A percentile compares a stretch with the other conserved stretches of the same genome.
Evolutionary conservation across 2,888 invertebrate species (phyloP).

Genomic region (Neuroscelio doddi): DNA sequence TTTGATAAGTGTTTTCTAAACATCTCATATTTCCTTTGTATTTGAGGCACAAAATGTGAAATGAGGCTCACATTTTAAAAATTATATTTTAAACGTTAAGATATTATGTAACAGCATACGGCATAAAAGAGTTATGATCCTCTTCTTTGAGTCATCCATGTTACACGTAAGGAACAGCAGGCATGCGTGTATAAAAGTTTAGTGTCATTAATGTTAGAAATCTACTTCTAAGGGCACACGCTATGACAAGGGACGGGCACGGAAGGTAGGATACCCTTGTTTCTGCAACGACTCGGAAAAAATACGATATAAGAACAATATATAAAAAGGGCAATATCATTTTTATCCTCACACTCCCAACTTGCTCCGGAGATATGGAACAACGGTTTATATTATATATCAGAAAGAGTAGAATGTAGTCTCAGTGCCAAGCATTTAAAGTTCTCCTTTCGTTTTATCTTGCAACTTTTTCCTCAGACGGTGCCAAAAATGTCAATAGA

Average conservation of each 20-base stretch:
- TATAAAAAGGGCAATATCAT: slow-evolving; percentile 2
- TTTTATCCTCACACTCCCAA: slow-evolving; percentile 18
- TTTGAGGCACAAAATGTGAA: too few relatives aligned
- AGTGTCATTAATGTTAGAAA: slow-evolving; percentile 51
- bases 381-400: slow-evolving; percentile 27
- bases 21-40: too few relatives aligned
- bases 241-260: slow-evolving; percentile 41
- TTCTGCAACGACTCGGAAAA: slow-evolving; percentile 5
- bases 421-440: slow-evolving; percentile 22
- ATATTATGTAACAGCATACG: slow-evolving; percentile 8
- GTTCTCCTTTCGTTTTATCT: slow-evolving; percentile 20
- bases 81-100: neutral
- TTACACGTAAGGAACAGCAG: slow-evolving; percentile 55
- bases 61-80: too few relatives aligned
- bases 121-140: slow-evolving; percentile 4
- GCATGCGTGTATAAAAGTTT: slow-evolving; percentile 60
- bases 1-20: too few relatives aligned
- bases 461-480: slow-evolving; percentile 16
- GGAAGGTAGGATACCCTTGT: slow-evolving; percentile 15
- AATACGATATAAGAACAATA: slow-evolving; percentile 1
- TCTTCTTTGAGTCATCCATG: slow-evolving; percentile 17
- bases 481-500: slow-evolving; percentile 24
- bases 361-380: slow-evolving; percentile 16
- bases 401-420: slow-evolving; percentile 8
- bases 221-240: slow-evolving; percentile 55